phyloP scores from a whole-genome alignment of 2,113 vertebrate species.

The Murina feae region DNA sequence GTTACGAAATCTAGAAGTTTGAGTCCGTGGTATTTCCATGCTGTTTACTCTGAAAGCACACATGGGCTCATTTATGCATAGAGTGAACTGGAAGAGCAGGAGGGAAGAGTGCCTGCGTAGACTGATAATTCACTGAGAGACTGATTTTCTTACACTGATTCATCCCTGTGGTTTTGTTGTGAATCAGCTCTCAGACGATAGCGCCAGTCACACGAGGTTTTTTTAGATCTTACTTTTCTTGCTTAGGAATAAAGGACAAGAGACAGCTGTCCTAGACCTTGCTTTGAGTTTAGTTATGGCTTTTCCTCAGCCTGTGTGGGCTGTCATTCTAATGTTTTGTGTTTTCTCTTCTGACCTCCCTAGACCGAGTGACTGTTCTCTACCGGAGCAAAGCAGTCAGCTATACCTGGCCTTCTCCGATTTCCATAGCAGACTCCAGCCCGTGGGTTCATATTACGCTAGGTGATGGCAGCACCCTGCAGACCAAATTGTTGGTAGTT shows the following conservation, averaged over 20 bases:
- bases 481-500: slow-evolving; percentile 94
- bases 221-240: neutral
- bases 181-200: neutral
- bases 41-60: neutral
- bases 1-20: neutral
- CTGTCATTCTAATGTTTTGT: slow-evolving; percentile 32
- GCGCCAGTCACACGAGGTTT: neutral
- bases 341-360: slow-evolving; percentile 50
- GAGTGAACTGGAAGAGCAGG: neutral
- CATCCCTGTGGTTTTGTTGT: neutral
- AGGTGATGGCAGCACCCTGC: slow-evolving; percentile 89
- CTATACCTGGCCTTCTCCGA: slow-evolving; percentile 89
- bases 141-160: neutral
- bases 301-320: accelerated
- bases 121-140: neutral
- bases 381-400: slow-evolving; percentile 90
- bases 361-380: slow-evolving; percentile 90
- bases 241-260: neutral
- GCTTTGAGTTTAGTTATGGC: neutral
- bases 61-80: neutral
- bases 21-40: neutral
- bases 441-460: slow-evolving; percentile 94
- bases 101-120: neutral
- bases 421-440: slow-evolving; percentile 80
- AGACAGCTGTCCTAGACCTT: neutral